Percentiles rank a stretch among this genome's conserved stretches.
Conservation (phyloP, 2,888 invertebrate genomes). For the Apodemia hepburni region DNA sequence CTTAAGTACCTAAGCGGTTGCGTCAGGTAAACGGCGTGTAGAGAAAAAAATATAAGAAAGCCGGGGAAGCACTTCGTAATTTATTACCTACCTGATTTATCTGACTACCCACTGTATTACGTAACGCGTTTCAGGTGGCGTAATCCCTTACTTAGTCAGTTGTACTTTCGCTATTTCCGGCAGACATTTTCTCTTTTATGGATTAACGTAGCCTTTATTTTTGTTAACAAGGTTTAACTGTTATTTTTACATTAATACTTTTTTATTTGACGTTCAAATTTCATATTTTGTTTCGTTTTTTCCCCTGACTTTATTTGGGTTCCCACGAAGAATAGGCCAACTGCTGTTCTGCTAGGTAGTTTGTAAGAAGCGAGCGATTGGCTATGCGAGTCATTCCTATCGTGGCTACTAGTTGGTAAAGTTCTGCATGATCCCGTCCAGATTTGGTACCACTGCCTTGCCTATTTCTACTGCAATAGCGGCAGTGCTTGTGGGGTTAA, state of each 20-base stretch:
- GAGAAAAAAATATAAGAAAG: conserved; percentile 15
- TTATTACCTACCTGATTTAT: conserved; percentile 21
- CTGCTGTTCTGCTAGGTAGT: too few species aligned
- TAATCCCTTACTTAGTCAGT: conserved; percentile 2
- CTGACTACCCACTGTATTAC: conserved; percentile 10
- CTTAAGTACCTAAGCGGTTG: conserved; percentile 17
- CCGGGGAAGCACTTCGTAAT: conserved; percentile 18
- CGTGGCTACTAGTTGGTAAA: too few species aligned
- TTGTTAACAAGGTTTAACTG: not conserved
- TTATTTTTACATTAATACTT: not conserved
- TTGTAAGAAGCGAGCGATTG: too few species aligned
- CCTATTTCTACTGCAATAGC: too few species aligned
- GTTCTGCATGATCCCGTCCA: too few species aligned
- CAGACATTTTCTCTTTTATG: conserved; percentile 2
- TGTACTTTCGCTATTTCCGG: not conserved
- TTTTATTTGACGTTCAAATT: too few species aligned
- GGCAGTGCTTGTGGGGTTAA: too few species aligned
- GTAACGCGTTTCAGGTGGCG: conserved; percentile 7
- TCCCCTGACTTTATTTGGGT: too few species aligned
- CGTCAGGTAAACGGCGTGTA: conserved; percentile 17
- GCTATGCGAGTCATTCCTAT: too few species aligned
- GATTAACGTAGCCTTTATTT: not conserved
- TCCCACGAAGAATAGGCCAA: too few species aligned
- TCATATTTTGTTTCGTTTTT: too few species aligned
- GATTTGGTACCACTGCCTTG: too few species aligned